Percentiles rank a stretch among this genome's conserved stretches.
phyloP scores from a whole-genome alignment of 2,113 vertebrate genomes.

The Apodemus sylvaticus region DNA sequence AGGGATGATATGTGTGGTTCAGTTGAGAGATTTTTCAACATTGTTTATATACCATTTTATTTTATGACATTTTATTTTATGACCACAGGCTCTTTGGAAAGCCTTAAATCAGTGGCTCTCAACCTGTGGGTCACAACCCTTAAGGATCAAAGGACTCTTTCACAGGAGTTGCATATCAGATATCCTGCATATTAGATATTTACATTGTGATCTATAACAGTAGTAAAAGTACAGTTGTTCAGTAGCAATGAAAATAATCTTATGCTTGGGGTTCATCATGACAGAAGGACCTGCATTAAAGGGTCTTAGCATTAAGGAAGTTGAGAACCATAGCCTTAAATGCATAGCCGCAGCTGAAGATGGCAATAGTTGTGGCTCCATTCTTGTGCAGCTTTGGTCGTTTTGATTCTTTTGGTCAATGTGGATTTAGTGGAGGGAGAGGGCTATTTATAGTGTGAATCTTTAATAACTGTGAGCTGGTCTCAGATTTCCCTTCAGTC shows the following conservation, averaged over 20 bases:
- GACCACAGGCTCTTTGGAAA: not conserved
- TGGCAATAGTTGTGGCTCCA: constrained; percentile 1
- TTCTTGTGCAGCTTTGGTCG: not conserved
- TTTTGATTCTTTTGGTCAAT: constrained; percentile 40
- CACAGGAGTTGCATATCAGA: not conserved
- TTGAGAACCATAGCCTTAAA: not conserved
- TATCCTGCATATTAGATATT: not conserved
- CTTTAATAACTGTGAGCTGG: constrained; percentile 2
- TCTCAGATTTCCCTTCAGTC: constrained; percentile 44
- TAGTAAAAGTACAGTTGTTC: not conserved
- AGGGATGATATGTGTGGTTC: not conserved
- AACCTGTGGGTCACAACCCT: not conserved
- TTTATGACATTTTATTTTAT: not conserved
- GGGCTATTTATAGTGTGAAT: constrained; percentile 6
- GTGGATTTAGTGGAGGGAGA: not conserved
- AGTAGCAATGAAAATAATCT: not conserved
- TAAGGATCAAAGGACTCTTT: not conserved
- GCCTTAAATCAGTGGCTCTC: not conserved
- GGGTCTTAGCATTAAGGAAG: not conserved
- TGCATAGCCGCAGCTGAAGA: not conserved
- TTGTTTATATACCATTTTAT: not conserved
- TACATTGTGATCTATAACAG: not conserved
- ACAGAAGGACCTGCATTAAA: not conserved
- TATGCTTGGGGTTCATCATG: not conserved
- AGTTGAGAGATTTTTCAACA: constrained; percentile 6